Conservation (phyloP, 23 tunicate species). For the Aplidium turbinatum region DNA sequence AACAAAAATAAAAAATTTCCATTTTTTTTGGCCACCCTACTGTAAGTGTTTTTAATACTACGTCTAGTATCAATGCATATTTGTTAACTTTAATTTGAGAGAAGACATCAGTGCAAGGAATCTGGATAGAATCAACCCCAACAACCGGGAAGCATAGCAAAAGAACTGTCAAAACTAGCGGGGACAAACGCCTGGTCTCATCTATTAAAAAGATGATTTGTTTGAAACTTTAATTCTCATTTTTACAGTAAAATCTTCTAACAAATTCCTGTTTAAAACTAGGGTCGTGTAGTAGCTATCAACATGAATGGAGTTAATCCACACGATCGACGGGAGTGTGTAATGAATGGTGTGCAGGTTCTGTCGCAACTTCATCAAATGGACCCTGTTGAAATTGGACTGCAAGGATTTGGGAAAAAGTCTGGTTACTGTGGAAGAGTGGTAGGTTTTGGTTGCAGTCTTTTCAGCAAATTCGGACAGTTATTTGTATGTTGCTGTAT, state of each 20-base stretch:
- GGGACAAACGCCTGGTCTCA: too few relatives aligned
- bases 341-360: conserved; percentile 55
- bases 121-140: too few relatives aligned
- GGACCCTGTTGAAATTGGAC: conserved; percentile 56
- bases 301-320: neutral
- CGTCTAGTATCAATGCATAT: too few relatives aligned
- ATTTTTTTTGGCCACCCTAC: too few relatives aligned
- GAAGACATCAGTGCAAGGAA: too few relatives aligned
- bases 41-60: too few relatives aligned
- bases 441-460: conserved; percentile 26
- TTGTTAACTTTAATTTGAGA: too few relatives aligned
- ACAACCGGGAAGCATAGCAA: too few relatives aligned
- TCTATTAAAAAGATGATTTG: too few relatives aligned
- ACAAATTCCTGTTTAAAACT: neutral
- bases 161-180: too few relatives aligned
- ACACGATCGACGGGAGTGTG: conserved; percentile 15
- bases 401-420: conserved; percentile 67
- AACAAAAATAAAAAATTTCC: too few relatives aligned
- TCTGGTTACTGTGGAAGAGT: conserved; percentile 67
- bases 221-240: too few relatives aligned
- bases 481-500: neutral
- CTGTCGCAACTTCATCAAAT: conserved; percentile 75
- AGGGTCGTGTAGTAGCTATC: conserved; percentile 54
- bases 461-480: neutral
- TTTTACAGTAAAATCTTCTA: neutral